Conservation (phyloP, 1,140 invertebrate species). For the Coelopa frigida region DNA sequence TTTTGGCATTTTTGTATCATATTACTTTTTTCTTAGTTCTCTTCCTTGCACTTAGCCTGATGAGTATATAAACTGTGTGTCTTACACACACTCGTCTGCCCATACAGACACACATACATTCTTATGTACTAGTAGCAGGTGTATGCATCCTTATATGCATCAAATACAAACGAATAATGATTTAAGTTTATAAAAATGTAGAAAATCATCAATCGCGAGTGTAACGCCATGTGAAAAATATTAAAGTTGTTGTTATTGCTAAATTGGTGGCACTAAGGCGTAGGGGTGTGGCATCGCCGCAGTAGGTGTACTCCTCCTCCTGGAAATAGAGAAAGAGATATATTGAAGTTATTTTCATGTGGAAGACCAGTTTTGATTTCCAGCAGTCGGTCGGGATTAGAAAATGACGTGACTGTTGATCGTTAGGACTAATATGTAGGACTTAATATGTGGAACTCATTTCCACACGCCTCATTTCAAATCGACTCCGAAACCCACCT, state of each 20-base stretch:
- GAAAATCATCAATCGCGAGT: too few species aligned
- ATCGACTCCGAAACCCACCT: constrained; percentile 46
- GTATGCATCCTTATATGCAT: too few species aligned
- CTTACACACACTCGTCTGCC: too few species aligned
- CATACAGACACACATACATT: too few species aligned
- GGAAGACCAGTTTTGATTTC: not conserved
- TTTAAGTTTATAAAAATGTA: too few species aligned
- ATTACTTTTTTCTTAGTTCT: too few species aligned
- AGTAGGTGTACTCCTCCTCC: constrained; percentile 39
- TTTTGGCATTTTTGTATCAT: too few species aligned
- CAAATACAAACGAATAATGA: too few species aligned
- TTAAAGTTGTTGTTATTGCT: constrained; percentile 2
- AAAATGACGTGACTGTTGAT: not conserved
- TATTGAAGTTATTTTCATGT: not conserved
- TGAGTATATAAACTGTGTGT: too few species aligned
- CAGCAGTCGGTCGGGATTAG: not conserved
- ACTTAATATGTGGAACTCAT: not conserved
- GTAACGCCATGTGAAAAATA: constrained; percentile 10
- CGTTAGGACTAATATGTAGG: not conserved
- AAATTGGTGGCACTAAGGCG: constrained; percentile 11
- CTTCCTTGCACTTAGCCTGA: too few species aligned
- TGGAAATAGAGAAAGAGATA: constrained; percentile 9
- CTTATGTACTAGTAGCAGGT: too few species aligned
- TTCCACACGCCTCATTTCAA: too few species aligned
- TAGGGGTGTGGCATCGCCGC: constrained; percentile 36